Percentiles rank a stretch among this genome's conserved stretches.
These are phyloP conservation scores for Drepanosiphum platanoidis DNA, from an alignment of 2,888 invertebrate species.

Conservation along the genomic window DNA sequence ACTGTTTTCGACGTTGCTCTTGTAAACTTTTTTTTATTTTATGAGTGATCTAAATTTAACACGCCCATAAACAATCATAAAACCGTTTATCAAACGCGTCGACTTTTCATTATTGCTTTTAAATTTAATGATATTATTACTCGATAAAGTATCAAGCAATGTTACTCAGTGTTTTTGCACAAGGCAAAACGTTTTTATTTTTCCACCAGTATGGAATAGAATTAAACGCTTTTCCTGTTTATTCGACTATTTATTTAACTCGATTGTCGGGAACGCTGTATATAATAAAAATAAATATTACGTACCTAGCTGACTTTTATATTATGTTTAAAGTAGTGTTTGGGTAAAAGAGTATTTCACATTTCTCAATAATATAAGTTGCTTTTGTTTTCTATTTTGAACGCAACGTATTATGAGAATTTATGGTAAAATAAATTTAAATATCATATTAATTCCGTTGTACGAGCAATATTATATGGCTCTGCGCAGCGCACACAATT, in stretches of 20 bases:
- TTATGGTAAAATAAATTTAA: constrained; percentile 3
- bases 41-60: no score
- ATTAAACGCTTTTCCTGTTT: neutral
- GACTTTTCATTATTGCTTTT: neutral
- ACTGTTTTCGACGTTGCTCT: no score
- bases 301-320: neutral
- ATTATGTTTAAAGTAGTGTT: neutral
- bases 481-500: neutral
- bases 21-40: no score
- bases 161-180: no score
- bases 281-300: neutral
- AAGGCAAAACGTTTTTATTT: neutral
- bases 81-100: neutral
- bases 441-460: constrained; percentile 22
- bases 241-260: neutral
- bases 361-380: constrained; percentile 15
- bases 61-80: neutral
- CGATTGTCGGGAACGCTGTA: neutral
- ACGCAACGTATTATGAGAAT: constrained; percentile 6
- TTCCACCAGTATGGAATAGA: neutral
- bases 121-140: no score
- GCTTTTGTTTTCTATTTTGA: constrained; percentile 18
- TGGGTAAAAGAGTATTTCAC: neutral
- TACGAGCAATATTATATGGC: neutral
- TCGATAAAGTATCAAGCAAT: no score